Evolutionary conservation across 2,888 invertebrate genomes (phyloP).

Genomic region (Dasysyrphus tricinctus): DNA sequence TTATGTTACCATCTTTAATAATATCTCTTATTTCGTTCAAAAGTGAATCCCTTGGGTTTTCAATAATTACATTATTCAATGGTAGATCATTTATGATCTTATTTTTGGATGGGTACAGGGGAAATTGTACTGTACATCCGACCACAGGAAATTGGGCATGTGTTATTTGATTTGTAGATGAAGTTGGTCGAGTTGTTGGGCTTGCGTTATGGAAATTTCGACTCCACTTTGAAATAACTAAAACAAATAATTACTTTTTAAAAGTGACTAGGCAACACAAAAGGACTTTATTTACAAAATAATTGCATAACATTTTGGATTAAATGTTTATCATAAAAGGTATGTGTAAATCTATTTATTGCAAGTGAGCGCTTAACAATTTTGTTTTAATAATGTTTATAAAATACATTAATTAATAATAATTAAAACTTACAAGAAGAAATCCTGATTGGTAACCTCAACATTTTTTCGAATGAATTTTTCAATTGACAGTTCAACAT

Average conservation of each 20-base stretch:
- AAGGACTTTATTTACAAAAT: background rate
- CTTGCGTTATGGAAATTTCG: conserved; percentile 14
- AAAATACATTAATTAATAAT: background rate
- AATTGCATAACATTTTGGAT: background rate
- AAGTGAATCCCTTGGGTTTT: conserved; percentile 64
- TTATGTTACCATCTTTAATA: conserved; percentile 44
- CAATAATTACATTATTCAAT: conserved; percentile 60
- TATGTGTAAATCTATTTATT: background rate
- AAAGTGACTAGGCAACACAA: background rate
- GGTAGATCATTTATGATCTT: conserved; percentile 50
- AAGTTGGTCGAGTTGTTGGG: background rate
- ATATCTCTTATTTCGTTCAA: conserved; percentile 76
- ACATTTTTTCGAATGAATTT: conserved; percentile 33
- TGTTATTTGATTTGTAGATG: background rate
- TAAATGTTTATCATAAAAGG: background rate
- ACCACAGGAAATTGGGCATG: conserved; percentile 3
- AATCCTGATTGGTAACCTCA: conserved; percentile 25
- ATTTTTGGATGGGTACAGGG: conserved; percentile 21
- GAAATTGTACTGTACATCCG: conserved; percentile 4
- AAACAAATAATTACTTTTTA: background rate
- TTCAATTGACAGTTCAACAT: background rate
- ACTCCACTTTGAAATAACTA: conserved; percentile 37
- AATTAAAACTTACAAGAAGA: conserved; percentile 31
- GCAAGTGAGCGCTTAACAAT: background rate
- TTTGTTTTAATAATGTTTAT: background rate